Conservation (phyloP, 2,797 vertebrate genomes). For the Pantherophis alleghaniensis region DNA sequence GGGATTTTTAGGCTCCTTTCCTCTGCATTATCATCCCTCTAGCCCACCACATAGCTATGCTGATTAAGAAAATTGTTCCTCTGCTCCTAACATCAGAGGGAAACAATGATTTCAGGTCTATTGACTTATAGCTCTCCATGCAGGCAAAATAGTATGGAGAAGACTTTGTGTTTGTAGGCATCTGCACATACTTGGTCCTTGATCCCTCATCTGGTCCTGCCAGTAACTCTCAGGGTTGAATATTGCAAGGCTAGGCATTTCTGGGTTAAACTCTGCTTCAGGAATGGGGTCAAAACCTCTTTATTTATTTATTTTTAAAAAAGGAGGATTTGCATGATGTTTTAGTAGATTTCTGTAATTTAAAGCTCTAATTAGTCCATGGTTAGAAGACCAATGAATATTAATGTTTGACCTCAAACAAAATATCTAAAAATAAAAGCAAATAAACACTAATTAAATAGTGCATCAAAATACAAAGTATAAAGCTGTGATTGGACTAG, state of each 20-base stretch:
- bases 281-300: background rate
- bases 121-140: background rate
- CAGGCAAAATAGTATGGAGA: background rate
- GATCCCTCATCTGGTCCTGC: background rate
- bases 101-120: background rate
- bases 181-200: background rate
- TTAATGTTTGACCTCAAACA: slow-evolving; percentile 77
- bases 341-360: slow-evolving; percentile 66
- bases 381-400: slow-evolving; percentile 75
- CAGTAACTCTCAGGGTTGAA: background rate
- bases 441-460: slow-evolving; percentile 69
- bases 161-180: background rate
- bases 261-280: background rate
- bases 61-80: background rate
- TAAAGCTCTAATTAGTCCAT: slow-evolving; percentile 73
- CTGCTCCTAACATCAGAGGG: background rate
- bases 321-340: slow-evolving; percentile 51
- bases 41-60: background rate
- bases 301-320: background rate
- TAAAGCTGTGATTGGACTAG: slow-evolving; percentile 56
- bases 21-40: background rate
- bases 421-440: slow-evolving; percentile 70
- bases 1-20: background rate
- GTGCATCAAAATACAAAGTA: slow-evolving; percentile 59
- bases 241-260: background rate